Percentiles rank a stretch among this genome's conserved stretches.
Conservation (phyloP, 2,797 vertebrate species). For the Okamejei kenojei region DNA sequence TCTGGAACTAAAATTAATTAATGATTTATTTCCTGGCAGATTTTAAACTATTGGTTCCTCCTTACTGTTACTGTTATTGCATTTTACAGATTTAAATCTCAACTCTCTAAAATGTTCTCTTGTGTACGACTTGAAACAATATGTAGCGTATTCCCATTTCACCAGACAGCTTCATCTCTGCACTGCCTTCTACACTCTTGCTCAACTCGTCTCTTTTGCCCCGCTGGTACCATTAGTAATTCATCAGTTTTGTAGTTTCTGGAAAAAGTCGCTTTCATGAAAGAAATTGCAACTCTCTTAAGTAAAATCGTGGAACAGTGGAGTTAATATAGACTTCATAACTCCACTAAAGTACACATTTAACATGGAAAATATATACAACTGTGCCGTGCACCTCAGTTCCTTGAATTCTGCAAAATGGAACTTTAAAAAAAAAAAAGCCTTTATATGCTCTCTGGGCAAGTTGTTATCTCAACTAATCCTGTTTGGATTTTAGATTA, state of each 20-base stretch:
- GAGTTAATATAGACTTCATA: background rate
- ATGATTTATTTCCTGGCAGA: background rate
- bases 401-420: background rate
- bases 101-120: background rate
- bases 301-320: background rate
- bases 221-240: background rate
- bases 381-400: background rate
- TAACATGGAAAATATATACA: background rate
- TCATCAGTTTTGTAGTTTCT: background rate
- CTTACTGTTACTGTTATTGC: background rate
- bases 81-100: background rate
- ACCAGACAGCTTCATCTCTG: background rate
- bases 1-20: background rate
- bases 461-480: background rate
- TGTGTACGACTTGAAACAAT: background rate
- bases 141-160: background rate
- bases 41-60: background rate
- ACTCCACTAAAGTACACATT: background rate
- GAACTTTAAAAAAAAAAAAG: background rate
- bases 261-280: background rate
- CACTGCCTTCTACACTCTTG: slow-evolving; percentile 2
- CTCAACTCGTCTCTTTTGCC: background rate
- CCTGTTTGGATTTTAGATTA: background rate
- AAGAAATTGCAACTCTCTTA: background rate
- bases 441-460: background rate